Evolutionary conservation across 2,888 invertebrate genomes (phyloP), one percentile per base, ranked within the genome.

Genomic region (Hypena proboscidalis): DNA sequence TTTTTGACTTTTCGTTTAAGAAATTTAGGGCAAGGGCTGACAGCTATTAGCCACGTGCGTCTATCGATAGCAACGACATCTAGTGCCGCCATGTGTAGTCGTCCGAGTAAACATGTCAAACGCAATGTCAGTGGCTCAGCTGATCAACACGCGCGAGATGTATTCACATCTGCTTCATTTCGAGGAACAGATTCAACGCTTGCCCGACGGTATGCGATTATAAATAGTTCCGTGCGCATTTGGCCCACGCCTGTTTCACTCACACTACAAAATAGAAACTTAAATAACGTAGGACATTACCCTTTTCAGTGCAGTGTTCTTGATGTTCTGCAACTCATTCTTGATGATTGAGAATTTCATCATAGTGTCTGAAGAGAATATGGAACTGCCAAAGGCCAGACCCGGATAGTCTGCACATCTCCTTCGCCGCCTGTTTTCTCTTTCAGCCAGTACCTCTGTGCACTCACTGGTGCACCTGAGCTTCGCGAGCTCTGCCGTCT

Each of bases 321-420:
- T 97, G 84, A 98, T 97, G 92, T 99, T 99, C 92, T 98, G 98
- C 82, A 99, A 93, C 92, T 99, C 99, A 86, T 98, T 98, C 84
- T 95, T 95, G 82, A 99, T 99, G 66, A 99, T 95, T 84, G 96
- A 97, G 89, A 98, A 98, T 92, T 98, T 98, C 96, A 99, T 98
- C 95, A 98, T 95, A 5, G 98, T 98, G 81, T 98, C 98, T 42
- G 98, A 98, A 77, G 97, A 97, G 91, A 98, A 98, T 78, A 97
- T 96, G 55, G 97, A 97, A 65, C 96, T 95, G 35, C 97, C 97
- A 79, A 98, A 97, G 1, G 97, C 97, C 45, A 98, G 88, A 15
- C 98, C 98, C 0, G 97, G 98, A 89, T 98, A 98, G 80, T 97
- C 97, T 23, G 97, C 95, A 85, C 97, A 97, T 83, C 97, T 92